phyloP scores from a whole-genome alignment of 2,113 vertebrate species.

The Rhea pennata region DNA sequence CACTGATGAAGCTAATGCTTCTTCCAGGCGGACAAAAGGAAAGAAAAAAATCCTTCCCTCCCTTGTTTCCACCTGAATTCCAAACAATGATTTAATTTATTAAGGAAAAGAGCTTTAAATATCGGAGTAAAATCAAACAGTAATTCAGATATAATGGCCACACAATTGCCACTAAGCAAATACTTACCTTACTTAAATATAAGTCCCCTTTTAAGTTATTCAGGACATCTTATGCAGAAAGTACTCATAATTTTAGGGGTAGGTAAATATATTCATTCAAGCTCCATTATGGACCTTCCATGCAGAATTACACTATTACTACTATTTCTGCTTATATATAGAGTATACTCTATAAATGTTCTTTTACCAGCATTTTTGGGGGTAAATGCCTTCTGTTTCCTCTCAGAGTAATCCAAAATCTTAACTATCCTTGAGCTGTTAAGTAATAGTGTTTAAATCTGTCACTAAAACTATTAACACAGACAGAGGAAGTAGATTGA shows the following conservation, averaged over 20 bases:
- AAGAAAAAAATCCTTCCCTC: neutral
- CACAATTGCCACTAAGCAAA: neutral
- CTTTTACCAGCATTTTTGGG: slow-evolving; percentile 12
- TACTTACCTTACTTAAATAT: neutral
- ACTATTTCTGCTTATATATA: neutral
- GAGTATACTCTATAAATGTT: neutral
- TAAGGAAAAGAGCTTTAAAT: neutral
- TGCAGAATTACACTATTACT: neutral
- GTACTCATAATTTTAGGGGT: neutral
- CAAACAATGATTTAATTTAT: neutral
- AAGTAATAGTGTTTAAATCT: neutral
- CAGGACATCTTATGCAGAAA: neutral
- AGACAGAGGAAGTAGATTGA: neutral
- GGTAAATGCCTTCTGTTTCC: neutral
- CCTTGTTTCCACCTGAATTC: neutral
- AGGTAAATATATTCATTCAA: slow-evolving; percentile 6
- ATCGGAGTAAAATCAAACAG: neutral
- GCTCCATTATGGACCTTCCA: neutral
- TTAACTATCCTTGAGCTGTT: neutral
- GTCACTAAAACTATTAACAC: neutral
- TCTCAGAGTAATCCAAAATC: neutral
- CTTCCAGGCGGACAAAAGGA: neutral
- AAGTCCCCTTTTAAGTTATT: neutral
- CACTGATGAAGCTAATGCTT: neutral
- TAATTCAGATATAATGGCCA: neutral